phyloP scores from a whole-genome alignment of 2,888 invertebrate species.

The Cryptophagus acutangulus region DNA sequence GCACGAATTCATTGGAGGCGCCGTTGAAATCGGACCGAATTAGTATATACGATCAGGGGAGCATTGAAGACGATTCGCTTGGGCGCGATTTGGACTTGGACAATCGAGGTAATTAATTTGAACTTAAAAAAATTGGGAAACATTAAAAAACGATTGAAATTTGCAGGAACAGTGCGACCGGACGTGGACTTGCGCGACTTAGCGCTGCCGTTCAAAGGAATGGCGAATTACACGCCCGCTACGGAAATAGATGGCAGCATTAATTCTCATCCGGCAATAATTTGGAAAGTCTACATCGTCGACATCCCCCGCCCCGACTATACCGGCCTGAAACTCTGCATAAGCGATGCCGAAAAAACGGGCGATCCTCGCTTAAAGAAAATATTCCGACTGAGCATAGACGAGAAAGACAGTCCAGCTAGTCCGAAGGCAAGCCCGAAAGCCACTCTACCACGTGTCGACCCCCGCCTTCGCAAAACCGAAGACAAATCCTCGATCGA shows the following conservation, averaged over 20 bases:
- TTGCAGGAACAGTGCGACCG: conserved; percentile 47
- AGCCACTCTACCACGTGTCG: conserved; percentile 47
- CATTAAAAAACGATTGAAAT: not conserved
- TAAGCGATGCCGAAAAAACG: conserved; percentile 65
- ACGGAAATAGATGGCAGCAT: conserved; percentile 82
- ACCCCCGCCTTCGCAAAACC: conserved; percentile 38
- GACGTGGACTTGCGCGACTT: conserved; percentile 73
- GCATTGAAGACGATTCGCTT: conserved; percentile 52
- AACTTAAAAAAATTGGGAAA: conserved; percentile 19
- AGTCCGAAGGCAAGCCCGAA: conserved; percentile 49
- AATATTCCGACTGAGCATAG: conserved; percentile 63
- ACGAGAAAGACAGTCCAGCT: conserved; percentile 57
- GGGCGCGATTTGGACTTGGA: conserved; percentile 32
- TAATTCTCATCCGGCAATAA: conserved; percentile 69
- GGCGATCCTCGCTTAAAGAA: conserved; percentile 72
- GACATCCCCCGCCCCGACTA: conserved; percentile 72
- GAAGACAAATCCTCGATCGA: conserved; percentile 27
- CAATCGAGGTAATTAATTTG: conserved; percentile 61
- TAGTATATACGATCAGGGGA: conserved; percentile 60
- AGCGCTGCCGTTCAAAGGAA: conserved; percentile 69
- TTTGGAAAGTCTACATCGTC: conserved; percentile 57
- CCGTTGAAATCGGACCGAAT: conserved; percentile 43
- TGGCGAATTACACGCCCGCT: conserved; percentile 75
- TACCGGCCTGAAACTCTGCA: conserved; percentile 65
- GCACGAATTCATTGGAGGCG: conserved; percentile 30